phyloP scores from a whole-genome alignment of 2,113 vertebrate genomes.

The Hippoglossus stenolepis region DNA sequence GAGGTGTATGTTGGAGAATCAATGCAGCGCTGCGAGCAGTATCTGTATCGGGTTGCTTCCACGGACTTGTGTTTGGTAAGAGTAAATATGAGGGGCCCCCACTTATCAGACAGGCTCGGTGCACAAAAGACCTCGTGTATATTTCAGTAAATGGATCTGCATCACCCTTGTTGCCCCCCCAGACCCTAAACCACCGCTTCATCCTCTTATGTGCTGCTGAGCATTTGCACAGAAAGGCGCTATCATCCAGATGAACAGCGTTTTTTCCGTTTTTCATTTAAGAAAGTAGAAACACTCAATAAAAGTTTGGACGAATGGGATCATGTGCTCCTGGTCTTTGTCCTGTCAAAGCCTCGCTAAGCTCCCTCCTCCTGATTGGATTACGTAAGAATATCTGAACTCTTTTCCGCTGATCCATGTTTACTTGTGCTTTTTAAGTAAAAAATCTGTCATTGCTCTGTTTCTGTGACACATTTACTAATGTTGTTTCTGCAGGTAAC shows the following conservation, averaged over 20 bases:
- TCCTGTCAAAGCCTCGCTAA: background rate
- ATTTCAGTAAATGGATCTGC: slow-evolving; percentile 52
- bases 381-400: slow-evolving; percentile 16
- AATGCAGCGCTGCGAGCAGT: background rate
- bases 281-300: background rate
- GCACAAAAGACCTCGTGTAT: slow-evolving; percentile 53
- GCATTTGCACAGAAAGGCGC: slow-evolving; percentile 8
- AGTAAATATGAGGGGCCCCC: slow-evolving; percentile 41
- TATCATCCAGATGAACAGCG: background rate
- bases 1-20: background rate
- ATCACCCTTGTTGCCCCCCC: slow-evolving; percentile 33
- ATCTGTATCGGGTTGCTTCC: slow-evolving; percentile 24
- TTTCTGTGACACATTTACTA: background rate
- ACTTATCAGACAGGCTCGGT: slow-evolving; percentile 42
- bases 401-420: background rate
- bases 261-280: background rate
- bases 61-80: slow-evolving; percentile 16
- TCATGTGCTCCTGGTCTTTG: background rate
- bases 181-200: slow-evolving; percentile 18
- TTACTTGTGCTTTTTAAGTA: background rate
- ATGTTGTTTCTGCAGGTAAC: slow-evolving; percentile 14
- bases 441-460: background rate
- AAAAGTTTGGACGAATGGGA: background rate
- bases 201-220: background rate
- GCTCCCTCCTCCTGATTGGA: background rate